phyloP scores from a whole-genome alignment of 2,888 invertebrate genomes.

The Cantharis rufa region DNA sequence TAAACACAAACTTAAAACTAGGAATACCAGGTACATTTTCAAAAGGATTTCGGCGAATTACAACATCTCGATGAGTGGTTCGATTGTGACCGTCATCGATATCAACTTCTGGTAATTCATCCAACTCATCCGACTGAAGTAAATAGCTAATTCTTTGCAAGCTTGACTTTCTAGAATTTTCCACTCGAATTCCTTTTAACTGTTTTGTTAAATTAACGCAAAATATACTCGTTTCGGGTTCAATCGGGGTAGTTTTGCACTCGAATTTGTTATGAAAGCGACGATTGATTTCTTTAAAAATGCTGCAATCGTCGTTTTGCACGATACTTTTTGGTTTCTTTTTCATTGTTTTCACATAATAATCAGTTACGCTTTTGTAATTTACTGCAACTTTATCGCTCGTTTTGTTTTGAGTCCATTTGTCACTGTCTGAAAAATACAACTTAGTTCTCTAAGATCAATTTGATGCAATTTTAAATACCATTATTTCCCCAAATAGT shows the following conservation, averaged over 20 bases:
- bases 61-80: not conserved
- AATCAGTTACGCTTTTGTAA: not conserved
- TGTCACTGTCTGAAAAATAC: not conserved
- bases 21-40: not conserved
- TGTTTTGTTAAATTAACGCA: not conserved
- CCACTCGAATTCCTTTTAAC: not conserved
- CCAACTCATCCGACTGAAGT: not conserved
- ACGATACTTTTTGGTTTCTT: not conserved
- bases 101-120: not conserved
- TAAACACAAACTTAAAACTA: not conserved
- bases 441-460: not conserved
- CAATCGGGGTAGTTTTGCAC: not conserved
- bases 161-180: not conserved
- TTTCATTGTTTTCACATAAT: not conserved
- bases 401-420: not conserved
- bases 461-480: not conserved
- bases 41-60: not conserved
- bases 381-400: not conserved
- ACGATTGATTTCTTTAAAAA: slow-evolving; percentile 3
- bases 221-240: not conserved
- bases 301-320: not conserved
- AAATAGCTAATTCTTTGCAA: not conserved
- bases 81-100: not conserved
- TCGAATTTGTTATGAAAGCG: not conserved
- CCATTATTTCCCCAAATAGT: not conserved